Percentiles rank a stretch among this genome's conserved stretches.
phyloP scores from a whole-genome alignment of 1,140 invertebrate genomes.

The Rhyzopertha dominica region DNA sequence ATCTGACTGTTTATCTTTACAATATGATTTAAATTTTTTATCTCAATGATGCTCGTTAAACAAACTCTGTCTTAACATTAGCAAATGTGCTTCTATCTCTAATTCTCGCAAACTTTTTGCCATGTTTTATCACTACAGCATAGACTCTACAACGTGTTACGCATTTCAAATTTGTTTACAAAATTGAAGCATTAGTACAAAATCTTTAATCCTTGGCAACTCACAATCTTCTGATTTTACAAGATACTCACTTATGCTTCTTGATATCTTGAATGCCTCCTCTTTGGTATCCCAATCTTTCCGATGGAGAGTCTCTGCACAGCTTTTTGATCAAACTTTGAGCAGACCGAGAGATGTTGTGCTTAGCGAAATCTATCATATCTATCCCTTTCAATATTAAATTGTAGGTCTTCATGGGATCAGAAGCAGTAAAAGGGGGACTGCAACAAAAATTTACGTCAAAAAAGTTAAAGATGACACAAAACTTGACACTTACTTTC shows the following conservation, averaged over 20 bases:
- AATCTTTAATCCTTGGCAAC: too few relatives aligned
- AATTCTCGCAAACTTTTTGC: too few relatives aligned
- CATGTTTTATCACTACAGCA: too few relatives aligned
- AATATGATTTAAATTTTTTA: too few relatives aligned
- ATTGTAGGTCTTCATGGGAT: conserved; percentile 83
- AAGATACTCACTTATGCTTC: conserved; percentile 75
- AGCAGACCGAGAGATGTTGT: conserved; percentile 73
- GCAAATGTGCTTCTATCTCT: too few relatives aligned
- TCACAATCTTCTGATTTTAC: not conserved
- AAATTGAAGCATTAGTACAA: too few relatives aligned
- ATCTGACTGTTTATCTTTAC: too few relatives aligned
- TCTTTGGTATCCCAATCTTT: conserved; percentile 89
- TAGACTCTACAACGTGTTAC: too few relatives aligned
- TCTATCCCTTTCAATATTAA: conserved; percentile 79
- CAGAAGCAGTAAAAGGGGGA: conserved; percentile 73
- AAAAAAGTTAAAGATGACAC: not conserved
- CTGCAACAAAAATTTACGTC: conserved; percentile 42
- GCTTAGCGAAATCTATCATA: conserved; percentile 57
- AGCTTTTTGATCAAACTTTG: conserved; percentile 83
- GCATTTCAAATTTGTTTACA: too few relatives aligned
- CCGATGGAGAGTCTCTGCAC: conserved; percentile 84
- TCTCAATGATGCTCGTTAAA: too few relatives aligned
- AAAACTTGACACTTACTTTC: conserved; percentile 47
- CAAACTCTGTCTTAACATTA: too few relatives aligned
- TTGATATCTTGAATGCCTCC: conserved; percentile 91